phyloP scores from a whole-genome alignment of 1,140 invertebrate genomes.

The Heliconius congener region DNA sequence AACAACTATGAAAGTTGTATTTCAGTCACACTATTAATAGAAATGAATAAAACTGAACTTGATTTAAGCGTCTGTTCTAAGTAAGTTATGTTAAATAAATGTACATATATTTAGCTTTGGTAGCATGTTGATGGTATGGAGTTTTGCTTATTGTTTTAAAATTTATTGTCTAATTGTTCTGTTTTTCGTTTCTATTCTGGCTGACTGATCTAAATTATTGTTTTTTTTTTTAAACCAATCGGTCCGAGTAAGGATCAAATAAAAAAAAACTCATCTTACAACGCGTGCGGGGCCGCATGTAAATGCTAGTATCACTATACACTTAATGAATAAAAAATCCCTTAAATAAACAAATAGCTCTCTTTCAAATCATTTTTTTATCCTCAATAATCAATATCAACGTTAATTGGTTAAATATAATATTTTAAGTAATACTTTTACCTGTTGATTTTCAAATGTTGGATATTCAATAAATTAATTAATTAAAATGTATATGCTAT shows the following conservation, averaged over 20 bases:
- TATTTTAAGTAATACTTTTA: neutral
- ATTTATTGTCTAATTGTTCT: neutral
- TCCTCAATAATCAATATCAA: neutral
- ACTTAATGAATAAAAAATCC: no score
- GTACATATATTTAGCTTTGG: neutral
- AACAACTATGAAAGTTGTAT: constrained; percentile 23
- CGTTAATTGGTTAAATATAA: neutral
- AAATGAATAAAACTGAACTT: constrained; percentile 12
- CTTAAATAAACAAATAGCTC: no score
- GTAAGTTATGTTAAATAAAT: constrained; percentile 16
- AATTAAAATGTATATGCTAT: neutral
- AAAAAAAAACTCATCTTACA: no score
- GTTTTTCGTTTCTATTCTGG: neutral
- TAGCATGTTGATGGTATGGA: neutral
- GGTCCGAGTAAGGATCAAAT: no score
- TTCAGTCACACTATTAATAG: constrained; percentile 16
- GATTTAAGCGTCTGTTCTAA: neutral
- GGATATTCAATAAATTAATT: neutral
- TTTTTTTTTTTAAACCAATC: neutral
- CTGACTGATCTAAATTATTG: no score
- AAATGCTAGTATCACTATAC: no score
- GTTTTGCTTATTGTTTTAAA: neutral
- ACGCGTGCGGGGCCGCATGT: no score
- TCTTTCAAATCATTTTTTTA: no score
- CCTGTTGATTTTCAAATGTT: neutral